Evolutionary conservation across 2,797 vertebrate genomes (phyloP), one percentile per base, ranked within the genome.

Genomic region (Dipus sagitta): DNA sequence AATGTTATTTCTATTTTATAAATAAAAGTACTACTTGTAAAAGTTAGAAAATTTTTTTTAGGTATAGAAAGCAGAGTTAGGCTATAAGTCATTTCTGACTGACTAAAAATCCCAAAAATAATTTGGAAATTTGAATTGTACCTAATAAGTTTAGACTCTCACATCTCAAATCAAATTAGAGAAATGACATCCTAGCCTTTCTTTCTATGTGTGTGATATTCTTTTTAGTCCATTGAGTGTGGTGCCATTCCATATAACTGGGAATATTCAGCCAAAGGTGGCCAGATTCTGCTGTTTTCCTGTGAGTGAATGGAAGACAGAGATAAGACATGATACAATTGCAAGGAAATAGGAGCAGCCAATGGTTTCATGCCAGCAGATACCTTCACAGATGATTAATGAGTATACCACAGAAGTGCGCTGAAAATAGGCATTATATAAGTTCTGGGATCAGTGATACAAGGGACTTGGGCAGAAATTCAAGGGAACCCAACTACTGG

Each of bases 101-200:
- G 42, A 71, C 7, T 88, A 24, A 38, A 86, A 84, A 89, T 86
- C 38, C n/a, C 54, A 86, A 92, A 42, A 14, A 82, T 72, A 81
- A 60, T 3, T 85, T 65, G 21, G 82, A 92, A 94, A 9, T 32
- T n/a, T 76, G 76, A 93, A 92, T 68, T 23, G 17, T 12, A 24
- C 58, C 30, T 65, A 88, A 86, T 84, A 88, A 77, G 32, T 72
- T 77, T 94, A 87, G 79, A 92, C 6, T 65, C 23, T 90, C 6
- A 67, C 17, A 14, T 54, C 58, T 76, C 68, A 77, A 88, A 77
- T 60, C 32, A 83, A 92, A 93, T 92, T 93, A 88, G 30, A 93
- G 54, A 85, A 88, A 38, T 30, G 5, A 77, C 74, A 82, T 79
- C 30, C 60, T 60, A 32, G 70, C 3, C 28, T 83, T 85, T 92